A percentile compares a stretch with the other conserved stretches of the same genome.
Conservation (phyloP, 1,140 invertebrate genomes). For the Drosophila tani region DNA sequence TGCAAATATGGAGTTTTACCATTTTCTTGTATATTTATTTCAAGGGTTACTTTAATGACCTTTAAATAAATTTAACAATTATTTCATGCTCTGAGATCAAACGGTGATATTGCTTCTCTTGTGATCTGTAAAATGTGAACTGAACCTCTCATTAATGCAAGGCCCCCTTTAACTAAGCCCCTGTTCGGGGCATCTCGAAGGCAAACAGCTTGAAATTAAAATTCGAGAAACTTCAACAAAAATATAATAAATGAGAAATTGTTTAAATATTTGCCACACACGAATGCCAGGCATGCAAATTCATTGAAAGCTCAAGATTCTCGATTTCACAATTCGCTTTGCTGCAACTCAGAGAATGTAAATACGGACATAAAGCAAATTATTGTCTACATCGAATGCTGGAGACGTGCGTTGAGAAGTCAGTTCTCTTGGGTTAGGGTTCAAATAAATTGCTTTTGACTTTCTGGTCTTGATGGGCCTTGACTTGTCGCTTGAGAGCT, state of each 20-base stretch:
- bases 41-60: too few relatives aligned
- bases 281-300: slow-evolving; percentile 49
- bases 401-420: slow-evolving; percentile 54
- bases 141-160: neutral
- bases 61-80: too few relatives aligned
- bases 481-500: slow-evolving; percentile 78
- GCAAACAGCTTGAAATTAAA: slow-evolving; percentile 25
- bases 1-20: neutral
- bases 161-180: neutral
- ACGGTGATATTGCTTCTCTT: neutral
- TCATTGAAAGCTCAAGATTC: slow-evolving; percentile 42
- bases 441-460: slow-evolving; percentile 77
- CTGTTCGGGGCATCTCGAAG: neutral
- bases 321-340: slow-evolving; percentile 51
- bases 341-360: slow-evolving; percentile 32
- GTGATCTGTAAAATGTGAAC: neutral
- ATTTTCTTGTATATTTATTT: too few relatives aligned
- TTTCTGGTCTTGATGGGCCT: slow-evolving; percentile 17
- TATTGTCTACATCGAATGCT: slow-evolving; percentile 58
- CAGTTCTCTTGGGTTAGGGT: slow-evolving; percentile 57
- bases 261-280: slow-evolving; percentile 62
- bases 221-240: slow-evolving; percentile 37
- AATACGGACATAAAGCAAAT: slow-evolving; percentile 38
- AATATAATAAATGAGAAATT: slow-evolving; percentile 41
- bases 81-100: neutral